Conservation (phyloP, 2,797 vertebrate genomes). For the Remorina albescens region DNA sequence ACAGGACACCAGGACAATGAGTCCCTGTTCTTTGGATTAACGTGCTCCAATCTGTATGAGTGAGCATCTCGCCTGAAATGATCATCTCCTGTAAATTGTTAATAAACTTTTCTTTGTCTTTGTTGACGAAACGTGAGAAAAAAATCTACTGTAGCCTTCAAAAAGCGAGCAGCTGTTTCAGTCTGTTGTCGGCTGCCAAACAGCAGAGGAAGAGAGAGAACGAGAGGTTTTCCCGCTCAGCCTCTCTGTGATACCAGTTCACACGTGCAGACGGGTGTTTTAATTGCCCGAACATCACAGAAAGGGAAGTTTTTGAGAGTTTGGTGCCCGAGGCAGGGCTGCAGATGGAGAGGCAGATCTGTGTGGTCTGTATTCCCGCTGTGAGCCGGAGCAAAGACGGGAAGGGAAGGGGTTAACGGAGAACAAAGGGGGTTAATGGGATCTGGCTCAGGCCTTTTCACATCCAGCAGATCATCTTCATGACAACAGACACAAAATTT, state of each 20-base stretch:
- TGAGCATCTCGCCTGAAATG: no score
- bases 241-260: slow-evolving; percentile 18
- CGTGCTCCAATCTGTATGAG: no score
- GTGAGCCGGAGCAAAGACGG: slow-evolving; percentile 30
- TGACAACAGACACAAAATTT: slow-evolving; percentile 38
- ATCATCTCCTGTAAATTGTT: no score
- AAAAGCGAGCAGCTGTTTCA: background rate
- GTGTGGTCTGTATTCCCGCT: slow-evolving; percentile 60
- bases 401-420: slow-evolving; percentile 27
- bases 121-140: background rate
- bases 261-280: slow-evolving; percentile 19
- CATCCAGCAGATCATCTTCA: slow-evolving; percentile 35
- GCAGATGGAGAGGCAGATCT: slow-evolving; percentile 26
- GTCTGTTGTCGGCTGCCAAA: background rate
- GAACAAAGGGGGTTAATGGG: slow-evolving; percentile 52
- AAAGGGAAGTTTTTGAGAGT: slow-evolving; percentile 23
- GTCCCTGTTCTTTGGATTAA: no score
- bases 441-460: slow-evolving; percentile 26
- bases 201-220: slow-evolving; percentile 2
- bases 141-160: background rate
- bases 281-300: slow-evolving; percentile 30
- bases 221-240: slow-evolving; percentile 20
- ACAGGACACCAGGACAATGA: no score
- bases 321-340: slow-evolving; percentile 7
- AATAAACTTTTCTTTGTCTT: background rate